Conservation (phyloP, 1,140 invertebrate species). For the Microplitis mediator region DNA sequence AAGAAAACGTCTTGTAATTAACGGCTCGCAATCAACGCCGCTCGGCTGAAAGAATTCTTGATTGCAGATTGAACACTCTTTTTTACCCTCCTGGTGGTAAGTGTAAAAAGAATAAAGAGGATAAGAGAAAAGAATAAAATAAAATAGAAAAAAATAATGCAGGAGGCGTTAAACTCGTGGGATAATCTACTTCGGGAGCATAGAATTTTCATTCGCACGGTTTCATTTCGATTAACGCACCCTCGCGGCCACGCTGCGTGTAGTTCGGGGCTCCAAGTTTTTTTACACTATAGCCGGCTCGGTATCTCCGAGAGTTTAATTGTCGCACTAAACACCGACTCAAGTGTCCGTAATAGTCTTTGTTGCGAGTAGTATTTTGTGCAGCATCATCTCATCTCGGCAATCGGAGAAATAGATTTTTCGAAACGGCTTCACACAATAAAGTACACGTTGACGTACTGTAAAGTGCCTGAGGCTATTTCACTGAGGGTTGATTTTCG, state of each 20-base stretch:
- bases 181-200: slow-evolving; percentile 34
- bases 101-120: slow-evolving; percentile 1
- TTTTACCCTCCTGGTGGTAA: slow-evolving; percentile 24
- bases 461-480: no score
- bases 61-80: slow-evolving; percentile 30
- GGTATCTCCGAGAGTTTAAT: no score
- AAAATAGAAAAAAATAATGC: no score
- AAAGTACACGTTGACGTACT: no score
- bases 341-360: no score
- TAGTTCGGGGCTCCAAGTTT: background rate
- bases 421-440: no score
- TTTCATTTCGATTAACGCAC: slow-evolving; percentile 54
- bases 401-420: no score
- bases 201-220: slow-evolving; percentile 53
- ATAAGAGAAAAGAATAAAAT: slow-evolving; percentile 15
- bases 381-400: no score
- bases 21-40: slow-evolving; percentile 28
- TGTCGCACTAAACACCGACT: no score
- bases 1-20: slow-evolving; percentile 26
- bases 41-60: slow-evolving; percentile 31
- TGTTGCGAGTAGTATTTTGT: no score
- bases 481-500: no score
- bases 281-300: no score
- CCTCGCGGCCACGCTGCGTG: slow-evolving; percentile 4
- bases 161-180: slow-evolving; percentile 27